Conservation (phyloP, 1,140 invertebrate species). For the Cyclargus thomasi region DNA sequence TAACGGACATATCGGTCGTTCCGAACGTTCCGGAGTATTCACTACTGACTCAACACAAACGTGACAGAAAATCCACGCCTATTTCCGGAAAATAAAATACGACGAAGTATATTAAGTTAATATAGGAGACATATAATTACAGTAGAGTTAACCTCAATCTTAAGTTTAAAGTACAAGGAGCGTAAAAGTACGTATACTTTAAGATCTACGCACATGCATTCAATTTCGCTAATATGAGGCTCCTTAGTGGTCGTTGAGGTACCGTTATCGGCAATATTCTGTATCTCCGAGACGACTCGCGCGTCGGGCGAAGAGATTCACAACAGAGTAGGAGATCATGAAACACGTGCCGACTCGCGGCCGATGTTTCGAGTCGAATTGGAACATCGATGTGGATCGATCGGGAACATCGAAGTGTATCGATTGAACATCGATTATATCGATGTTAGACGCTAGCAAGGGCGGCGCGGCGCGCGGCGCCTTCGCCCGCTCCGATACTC, state of each 20-base stretch:
- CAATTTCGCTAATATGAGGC: constrained; percentile 9
- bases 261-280: constrained; percentile 8
- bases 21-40: no score
- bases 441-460: constrained; percentile 13
- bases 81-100: background rate
- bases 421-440: constrained; percentile 8
- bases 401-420: constrained; percentile 8
- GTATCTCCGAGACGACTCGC: constrained; percentile 8
- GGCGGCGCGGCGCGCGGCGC: constrained; percentile 11
- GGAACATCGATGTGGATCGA: constrained; percentile 12
- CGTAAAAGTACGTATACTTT: constrained; percentile 5
- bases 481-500: constrained; percentile 23
- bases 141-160: constrained; percentile 5
- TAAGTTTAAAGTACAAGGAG: constrained; percentile 11
- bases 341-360: background rate
- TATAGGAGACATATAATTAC: constrained; percentile 14
- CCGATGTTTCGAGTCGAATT: constrained; percentile 11
- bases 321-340: constrained; percentile 12
- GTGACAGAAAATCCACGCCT: constrained; percentile 12
- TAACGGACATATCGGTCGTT: no score
- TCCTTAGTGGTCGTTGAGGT: constrained; percentile 1
- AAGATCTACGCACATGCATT: constrained; percentile 5
- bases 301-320: constrained; percentile 8
- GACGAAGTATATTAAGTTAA: constrained; percentile 5
- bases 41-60: constrained; percentile 4